Evolutionary conservation across 2,113 vertebrate genomes (phyloP).

Genomic region (Struthidea cinerea): DNA sequence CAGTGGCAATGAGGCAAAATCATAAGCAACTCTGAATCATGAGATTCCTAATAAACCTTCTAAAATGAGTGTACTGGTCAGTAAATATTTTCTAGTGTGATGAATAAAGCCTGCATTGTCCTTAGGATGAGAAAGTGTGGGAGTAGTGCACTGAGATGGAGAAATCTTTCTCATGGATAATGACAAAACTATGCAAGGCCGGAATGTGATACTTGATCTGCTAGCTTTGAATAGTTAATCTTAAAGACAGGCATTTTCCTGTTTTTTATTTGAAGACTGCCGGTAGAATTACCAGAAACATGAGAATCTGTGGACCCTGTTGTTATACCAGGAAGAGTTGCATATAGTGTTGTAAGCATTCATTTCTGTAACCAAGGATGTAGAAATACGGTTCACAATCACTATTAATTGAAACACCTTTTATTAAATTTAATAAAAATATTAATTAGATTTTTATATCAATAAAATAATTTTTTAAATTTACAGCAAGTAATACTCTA

Average conservation of each 20-base stretch:
- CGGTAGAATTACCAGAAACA: neutral
- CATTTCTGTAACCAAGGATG: neutral
- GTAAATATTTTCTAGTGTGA: neutral
- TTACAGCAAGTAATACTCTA: neutral
- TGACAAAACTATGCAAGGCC: neutral
- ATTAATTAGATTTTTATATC: neutral
- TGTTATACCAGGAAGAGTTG: neutral
- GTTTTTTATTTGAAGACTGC: neutral
- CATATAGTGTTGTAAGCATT: neutral
- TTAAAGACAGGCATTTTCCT: neutral
- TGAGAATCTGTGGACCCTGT: neutral
- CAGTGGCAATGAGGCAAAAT: neutral
- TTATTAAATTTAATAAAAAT: neutral
- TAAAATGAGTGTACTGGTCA: neutral
- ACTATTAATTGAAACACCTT: neutral
- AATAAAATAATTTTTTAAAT: neutral
- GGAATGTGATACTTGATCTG: neutral
- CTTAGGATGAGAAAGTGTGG: neutral
- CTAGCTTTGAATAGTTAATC: neutral
- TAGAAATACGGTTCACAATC: neutral
- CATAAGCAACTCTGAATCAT: neutral
- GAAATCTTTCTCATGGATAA: neutral
- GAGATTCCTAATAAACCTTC: neutral
- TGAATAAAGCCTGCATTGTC: neutral
- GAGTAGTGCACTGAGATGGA: neutral